Evolutionary conservation across 2,888 invertebrate species (phyloP), one percentile per base, ranked within the genome.

Genomic region (Bruchidius siliquastri): DNA sequence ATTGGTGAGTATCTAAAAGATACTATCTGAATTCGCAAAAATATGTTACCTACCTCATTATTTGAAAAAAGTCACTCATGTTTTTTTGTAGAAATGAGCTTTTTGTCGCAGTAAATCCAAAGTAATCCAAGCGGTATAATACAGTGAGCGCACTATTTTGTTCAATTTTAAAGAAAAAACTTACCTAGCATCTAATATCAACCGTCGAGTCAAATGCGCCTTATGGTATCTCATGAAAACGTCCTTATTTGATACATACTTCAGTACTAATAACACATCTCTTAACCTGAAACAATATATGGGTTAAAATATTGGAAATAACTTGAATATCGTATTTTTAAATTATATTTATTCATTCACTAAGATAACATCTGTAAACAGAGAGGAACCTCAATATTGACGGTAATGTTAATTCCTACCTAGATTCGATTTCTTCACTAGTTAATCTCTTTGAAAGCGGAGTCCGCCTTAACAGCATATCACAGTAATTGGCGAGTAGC

Each of bases 181-280:
- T 76, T 80, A 85, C 85, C 85, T 86, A 21, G 98, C 97, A 85
- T 99, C 99, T 79, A 99, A 90, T 85, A 99, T 99, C 78, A 99
- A 91, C 76, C 97, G 91, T 82, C 99, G 90, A 8, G 99, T 98
- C 78, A 99, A 89, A 88, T 99, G 99, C 70, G 97, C 98, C 87
- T 99, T 99, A 87, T 99, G 98, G 87, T 98, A 99, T 80, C 98
- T 90, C 99, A 99, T 99, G 87, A 99, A 99, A 30, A 99, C 98
- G 89, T 99, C 99, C 87, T 99, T 99, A 88, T 99, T 99, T 86
- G 96, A 96, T 79, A 99, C 97, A 88, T 99, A 99, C 87, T 99
- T 99, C 78, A 99, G 90, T 78, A 99, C 98, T 85, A 99, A 89
- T 78, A 99, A 88, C 80, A 99, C 97, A 89, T 99, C 96, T 84